phyloP scores from a whole-genome alignment of 1,140 invertebrate species.

The Teleogryllus occipitalis region DNA sequence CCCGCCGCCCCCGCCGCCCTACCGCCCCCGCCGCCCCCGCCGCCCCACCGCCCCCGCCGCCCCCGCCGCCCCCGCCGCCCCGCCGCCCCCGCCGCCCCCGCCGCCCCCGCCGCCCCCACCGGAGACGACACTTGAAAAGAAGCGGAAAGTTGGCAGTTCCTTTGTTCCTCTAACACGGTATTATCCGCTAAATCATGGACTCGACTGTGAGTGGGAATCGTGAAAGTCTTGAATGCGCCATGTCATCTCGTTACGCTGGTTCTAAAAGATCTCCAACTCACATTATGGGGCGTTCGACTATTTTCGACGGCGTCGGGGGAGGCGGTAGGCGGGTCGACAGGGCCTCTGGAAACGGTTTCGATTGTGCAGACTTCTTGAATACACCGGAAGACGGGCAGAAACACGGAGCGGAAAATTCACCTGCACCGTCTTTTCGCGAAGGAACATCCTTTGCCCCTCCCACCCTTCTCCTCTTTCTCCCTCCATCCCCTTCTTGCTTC shows the following conservation, averaged over 20 bases:
- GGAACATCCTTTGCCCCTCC: too few species aligned
- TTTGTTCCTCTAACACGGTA: background rate
- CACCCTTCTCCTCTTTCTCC: too few species aligned
- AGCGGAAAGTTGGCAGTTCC: background rate
- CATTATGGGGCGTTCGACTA: background rate
- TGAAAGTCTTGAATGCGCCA: background rate
- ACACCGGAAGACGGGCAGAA: background rate
- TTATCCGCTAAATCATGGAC: constrained; percentile 1
- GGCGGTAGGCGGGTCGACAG: background rate
- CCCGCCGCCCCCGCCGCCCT: too few species aligned
- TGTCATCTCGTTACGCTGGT: background rate
- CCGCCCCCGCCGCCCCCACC: too few species aligned
- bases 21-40: too few species aligned
- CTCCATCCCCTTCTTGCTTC: background rate
- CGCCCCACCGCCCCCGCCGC: too few species aligned
- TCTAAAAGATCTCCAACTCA: background rate
- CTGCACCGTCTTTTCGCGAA: background rate
- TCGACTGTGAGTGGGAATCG: background rate
- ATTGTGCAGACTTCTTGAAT: background rate
- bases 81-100: too few species aligned
- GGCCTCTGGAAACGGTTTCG: background rate
- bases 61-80: too few species aligned
- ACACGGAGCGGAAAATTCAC: background rate
- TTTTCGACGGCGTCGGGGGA: too few species aligned
- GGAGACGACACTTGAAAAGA: constrained; percentile 3